Percentiles rank a stretch among this genome's conserved stretches.
These are phyloP conservation scores for Eueremaeus valkanovi DNA, from an alignment of 2,888 invertebrate genomes.

Conservation along the genomic window DNA sequence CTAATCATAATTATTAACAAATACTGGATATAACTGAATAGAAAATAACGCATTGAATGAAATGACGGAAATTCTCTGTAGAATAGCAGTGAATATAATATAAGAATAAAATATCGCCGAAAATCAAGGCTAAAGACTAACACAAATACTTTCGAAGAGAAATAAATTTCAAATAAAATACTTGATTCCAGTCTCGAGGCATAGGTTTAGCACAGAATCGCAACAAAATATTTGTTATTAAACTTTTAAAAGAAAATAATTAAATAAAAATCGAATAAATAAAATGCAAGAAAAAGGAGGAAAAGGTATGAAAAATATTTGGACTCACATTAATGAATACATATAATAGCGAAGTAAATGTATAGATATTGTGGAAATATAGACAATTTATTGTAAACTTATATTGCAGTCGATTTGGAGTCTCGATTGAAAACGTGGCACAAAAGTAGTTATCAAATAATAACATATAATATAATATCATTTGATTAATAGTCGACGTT, in stretches of 20 bases:
- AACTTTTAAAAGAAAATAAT: no score
- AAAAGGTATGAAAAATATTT: no score
- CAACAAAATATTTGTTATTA: no score
- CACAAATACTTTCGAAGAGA: not conserved
- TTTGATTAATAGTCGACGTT: constrained; percentile 6
- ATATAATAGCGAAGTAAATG: not conserved
- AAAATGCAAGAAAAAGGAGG: no score
- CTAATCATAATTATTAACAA: not conserved
- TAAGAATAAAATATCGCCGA: no score
- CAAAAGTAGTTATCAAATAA: not conserved
- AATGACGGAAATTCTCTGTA: no score
- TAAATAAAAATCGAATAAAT: no score
- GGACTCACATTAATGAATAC: no score
- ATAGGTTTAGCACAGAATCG: not conserved
- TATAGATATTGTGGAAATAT: not conserved
- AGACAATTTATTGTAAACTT: not conserved
- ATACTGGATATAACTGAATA: not conserved
- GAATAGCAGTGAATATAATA: no score
- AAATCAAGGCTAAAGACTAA: not conserved
- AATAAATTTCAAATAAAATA: not conserved
- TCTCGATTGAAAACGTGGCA: constrained; percentile 5
- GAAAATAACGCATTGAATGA: not conserved
- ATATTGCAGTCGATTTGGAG: not conserved
- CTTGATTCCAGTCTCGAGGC: not conserved
- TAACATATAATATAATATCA: not conserved